These are phyloP conservation scores for Xiphorhynchus elegans DNA, from an alignment of 2,113 vertebrate genomes.

Conservation along the genomic window DNA sequence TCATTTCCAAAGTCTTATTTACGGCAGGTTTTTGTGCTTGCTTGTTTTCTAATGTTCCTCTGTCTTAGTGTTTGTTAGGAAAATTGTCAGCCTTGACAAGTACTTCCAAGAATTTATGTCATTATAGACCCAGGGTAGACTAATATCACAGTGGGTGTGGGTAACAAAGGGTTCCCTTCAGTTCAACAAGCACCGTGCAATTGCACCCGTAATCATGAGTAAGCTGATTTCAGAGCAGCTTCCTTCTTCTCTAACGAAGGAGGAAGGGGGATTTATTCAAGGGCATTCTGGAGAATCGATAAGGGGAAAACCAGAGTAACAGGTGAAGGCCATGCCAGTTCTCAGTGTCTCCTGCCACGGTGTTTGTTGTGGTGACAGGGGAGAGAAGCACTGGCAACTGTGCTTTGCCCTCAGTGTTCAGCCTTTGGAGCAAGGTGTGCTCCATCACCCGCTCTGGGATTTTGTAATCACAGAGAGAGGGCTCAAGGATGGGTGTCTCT, in stretches of 20 bases:
- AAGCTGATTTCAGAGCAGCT: not conserved
- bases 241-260: not conserved
- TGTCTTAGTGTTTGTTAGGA: not conserved
- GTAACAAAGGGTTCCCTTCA: not conserved
- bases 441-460: not conserved
- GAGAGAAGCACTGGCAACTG: accelerated
- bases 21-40: not conserved
- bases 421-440: not conserved
- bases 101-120: not conserved
- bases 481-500: not conserved
- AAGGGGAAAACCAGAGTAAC: not conserved
- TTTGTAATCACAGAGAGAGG: not conserved
- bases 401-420: not conserved
- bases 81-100: not conserved
- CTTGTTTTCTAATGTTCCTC: not conserved
- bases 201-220: not conserved
- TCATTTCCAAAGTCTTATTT: not conserved
- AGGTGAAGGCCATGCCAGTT: not conserved
- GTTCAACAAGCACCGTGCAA: not conserved
- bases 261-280: not conserved
- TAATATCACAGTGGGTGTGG: not conserved
- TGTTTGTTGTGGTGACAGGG: not conserved
- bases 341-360: not conserved
- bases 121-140: not conserved
- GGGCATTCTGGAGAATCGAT: not conserved